These are phyloP conservation scores for Montipora sp. DNA, from an alignment of 64 coral and sea anemone species.

Conservation along the genomic window DNA sequence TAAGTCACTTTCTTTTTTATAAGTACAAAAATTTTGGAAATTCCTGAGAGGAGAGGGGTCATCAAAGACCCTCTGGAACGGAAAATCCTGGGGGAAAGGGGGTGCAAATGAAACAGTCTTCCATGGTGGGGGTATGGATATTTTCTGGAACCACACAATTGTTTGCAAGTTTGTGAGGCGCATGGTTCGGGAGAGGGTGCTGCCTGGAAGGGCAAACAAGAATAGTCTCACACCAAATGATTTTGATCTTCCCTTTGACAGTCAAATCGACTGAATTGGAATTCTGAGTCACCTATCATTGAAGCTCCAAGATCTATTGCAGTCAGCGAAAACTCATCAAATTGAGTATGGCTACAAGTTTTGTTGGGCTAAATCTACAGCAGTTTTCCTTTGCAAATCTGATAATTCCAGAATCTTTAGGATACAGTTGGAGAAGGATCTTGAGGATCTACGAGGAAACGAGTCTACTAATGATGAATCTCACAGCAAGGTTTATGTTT, in stretches of 20 bases:
- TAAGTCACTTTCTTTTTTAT: no score
- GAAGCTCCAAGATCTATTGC: slow-evolving; percentile 36
- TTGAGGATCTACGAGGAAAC: slow-evolving; percentile 13
- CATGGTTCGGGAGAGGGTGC: not conserved
- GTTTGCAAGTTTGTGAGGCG: slow-evolving; percentile 54
- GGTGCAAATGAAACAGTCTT: no score
- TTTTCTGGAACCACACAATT: not conserved
- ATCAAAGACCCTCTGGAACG: no score
- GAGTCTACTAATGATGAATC: slow-evolving; percentile 15
- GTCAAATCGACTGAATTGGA: not conserved
- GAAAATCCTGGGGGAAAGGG: no score
- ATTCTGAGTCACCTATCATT: slow-evolving; percentile 51
- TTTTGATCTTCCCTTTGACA: slow-evolving; percentile 35
- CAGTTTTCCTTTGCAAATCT: slow-evolving; percentile 41
- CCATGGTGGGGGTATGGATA: no score
- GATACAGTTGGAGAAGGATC: slow-evolving; percentile 30
- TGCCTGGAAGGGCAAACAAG: not conserved
- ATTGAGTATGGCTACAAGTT: slow-evolving; percentile 50
- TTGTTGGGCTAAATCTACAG: slow-evolving; percentile 47
- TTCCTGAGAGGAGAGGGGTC: no score
- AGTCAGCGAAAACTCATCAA: slow-evolving; percentile 33
- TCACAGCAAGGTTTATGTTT: not conserved
- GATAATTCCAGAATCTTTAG: slow-evolving; percentile 32
- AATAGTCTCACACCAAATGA: slow-evolving; percentile 33
- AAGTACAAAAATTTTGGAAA: no score